phyloP scores from a whole-genome alignment of 2,888 invertebrate genomes.

The Ophraella communa region DNA sequence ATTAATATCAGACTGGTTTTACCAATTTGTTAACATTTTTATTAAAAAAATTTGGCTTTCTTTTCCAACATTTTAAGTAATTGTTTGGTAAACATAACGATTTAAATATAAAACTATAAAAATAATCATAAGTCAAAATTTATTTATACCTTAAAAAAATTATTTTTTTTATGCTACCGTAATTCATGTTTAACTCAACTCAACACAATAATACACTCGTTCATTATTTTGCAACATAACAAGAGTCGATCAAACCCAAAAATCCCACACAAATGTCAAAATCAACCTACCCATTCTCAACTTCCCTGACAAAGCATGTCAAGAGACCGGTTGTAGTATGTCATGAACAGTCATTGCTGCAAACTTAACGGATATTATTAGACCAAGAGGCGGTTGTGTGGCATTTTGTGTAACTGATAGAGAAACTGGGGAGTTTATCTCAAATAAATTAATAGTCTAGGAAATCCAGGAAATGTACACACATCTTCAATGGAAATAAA shows the following conservation, averaged over 20 bases:
- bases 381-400: conserved; percentile 42
- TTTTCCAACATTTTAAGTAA: too few relatives aligned
- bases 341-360: conserved; percentile 51
- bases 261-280: conserved; percentile 19
- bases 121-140: too few relatives aligned
- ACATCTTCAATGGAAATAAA: not conserved
- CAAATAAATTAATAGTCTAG: conserved; percentile 19
- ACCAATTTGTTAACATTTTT: too few relatives aligned
- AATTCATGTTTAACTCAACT: too few relatives aligned
- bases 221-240: not conserved
- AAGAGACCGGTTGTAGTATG: conserved; percentile 49
- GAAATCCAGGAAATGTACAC: not conserved
- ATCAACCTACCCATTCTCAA: conserved; percentile 40
- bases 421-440: conserved; percentile 20
- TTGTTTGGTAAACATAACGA: too few relatives aligned
- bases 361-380: conserved; percentile 46
- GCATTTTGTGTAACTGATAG: conserved; percentile 48
- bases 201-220: not conserved
- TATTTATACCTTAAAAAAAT: too few relatives aligned
- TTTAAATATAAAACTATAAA: too few relatives aligned
- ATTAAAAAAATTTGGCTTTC: too few relatives aligned
- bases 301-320: conserved; percentile 48
- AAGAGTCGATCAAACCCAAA: not conserved
- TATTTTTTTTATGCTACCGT: too few relatives aligned
- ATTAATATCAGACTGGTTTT: too few relatives aligned